Conservation (phyloP, 2,888 invertebrate species). For the Caenorhabditis auriculariae region DNA sequence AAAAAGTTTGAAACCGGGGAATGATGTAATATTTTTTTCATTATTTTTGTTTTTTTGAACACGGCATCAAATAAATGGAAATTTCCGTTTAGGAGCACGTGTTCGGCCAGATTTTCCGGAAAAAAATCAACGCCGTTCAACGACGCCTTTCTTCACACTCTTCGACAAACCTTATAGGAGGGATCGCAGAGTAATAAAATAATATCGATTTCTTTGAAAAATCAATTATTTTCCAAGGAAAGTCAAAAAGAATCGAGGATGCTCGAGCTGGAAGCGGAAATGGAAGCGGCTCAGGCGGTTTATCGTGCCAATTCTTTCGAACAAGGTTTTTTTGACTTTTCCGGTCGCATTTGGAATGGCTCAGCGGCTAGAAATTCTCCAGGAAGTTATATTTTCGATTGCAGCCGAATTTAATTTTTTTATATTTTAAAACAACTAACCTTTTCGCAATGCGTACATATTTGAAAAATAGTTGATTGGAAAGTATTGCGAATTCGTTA, state of each 20-base stretch:
- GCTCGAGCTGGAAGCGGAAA: slow-evolving; percentile 10
- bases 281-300: slow-evolving; percentile 19
- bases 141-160: slow-evolving; percentile 28
- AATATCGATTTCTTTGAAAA: not conserved
- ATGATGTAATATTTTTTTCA: not conserved
- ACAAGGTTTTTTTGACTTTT: no score
- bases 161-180: slow-evolving; percentile 20
- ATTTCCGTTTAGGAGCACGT: no score
- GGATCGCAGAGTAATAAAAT: slow-evolving; percentile 6
- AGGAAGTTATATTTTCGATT: no score
- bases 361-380: no score
- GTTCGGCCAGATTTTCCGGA: not conserved
- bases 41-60: not conserved
- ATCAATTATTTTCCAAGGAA: not conserved
- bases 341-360: no score
- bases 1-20: no score
- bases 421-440: no score
- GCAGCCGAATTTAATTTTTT: no score
- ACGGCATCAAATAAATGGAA: no score
- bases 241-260: slow-evolving; percentile 8
- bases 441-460: no score
- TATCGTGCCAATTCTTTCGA: slow-evolving; percentile 17
- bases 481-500: not conserved
- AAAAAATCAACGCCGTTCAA: slow-evolving; percentile 19
- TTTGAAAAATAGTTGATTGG: not conserved